phyloP scores from a whole-genome alignment of 2,797 vertebrate genomes.

The Sternarchorhynchus goeldii region DNA sequence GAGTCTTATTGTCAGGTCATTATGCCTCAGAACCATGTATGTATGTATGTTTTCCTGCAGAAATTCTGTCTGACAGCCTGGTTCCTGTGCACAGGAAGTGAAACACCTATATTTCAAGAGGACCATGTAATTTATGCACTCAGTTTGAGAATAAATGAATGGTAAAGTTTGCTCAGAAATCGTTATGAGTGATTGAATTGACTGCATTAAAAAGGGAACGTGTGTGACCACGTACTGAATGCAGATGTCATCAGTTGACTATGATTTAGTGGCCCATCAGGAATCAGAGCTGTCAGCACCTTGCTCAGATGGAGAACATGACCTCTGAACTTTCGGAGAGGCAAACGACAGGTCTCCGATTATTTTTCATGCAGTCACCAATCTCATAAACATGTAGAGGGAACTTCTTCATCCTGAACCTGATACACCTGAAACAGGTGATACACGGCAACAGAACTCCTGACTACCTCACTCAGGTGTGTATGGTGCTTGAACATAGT shows the following conservation, averaged over 20 bases:
- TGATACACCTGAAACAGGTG: too few species aligned
- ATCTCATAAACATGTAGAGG: constrained; percentile 17
- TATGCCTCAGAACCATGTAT: constrained; percentile 53
- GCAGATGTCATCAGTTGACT: constrained; percentile 33
- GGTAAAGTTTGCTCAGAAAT: not conserved
- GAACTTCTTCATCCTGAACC: not conserved
- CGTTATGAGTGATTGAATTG: not conserved
- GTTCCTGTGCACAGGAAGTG: constrained; percentile 47
- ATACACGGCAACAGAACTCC: too few species aligned
- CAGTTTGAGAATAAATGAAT: not conserved
- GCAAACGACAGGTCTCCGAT: constrained; percentile 9
- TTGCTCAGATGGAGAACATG: constrained; percentile 24
- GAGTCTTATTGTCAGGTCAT: constrained; percentile 65
- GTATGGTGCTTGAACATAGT: too few species aligned
- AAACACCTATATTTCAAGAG: constrained; percentile 27
- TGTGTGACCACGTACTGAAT: not conserved
- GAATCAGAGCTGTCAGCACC: constrained; percentile 28
- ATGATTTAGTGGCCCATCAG: constrained; percentile 37
- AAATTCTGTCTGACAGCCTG: constrained; percentile 26
- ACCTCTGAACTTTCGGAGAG: constrained; percentile 10
- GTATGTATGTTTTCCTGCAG: not conserved
- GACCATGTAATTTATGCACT: too few species aligned
- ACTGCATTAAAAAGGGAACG: not conserved
- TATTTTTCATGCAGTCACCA: constrained; percentile 10
- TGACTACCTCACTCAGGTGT: too few species aligned